These are phyloP conservation scores for Mythimna lalbum DNA, from an alignment of 2,888 invertebrate genomes.

Conservation along the genomic window DNA sequence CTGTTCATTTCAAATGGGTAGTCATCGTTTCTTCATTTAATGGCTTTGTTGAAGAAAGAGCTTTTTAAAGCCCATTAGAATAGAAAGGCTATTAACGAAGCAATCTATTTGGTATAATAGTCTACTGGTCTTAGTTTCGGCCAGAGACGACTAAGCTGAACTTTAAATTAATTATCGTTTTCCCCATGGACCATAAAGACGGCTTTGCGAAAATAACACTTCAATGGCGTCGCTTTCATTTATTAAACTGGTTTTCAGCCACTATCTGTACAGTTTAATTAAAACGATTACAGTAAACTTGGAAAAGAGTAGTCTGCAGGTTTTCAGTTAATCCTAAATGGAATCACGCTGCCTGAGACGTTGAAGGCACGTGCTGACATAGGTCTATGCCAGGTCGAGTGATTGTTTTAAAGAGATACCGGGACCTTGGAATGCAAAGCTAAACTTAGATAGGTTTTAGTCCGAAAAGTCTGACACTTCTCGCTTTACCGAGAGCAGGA, in stretches of 20 bases:
- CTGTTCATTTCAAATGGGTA: conserved; percentile 7
- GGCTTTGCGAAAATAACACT: conserved; percentile 20
- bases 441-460: no score
- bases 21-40: conserved; percentile 8
- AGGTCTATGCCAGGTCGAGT: no score
- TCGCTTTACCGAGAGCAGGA: neutral
- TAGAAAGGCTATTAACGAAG: conserved; percentile 27
- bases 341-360: no score
- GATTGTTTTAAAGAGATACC: no score
- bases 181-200: conserved; percentile 26
- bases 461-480: no score
- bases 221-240: conserved; percentile 20
- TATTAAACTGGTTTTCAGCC: conserved; percentile 18
- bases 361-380: no score
- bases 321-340: neutral
- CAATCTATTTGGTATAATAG: conserved; percentile 31
- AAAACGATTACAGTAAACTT: conserved; percentile 5
- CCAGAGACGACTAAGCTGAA: conserved; percentile 16
- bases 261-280: conserved; percentile 9
- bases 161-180: conserved; percentile 41
- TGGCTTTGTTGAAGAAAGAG: conserved; percentile 4
- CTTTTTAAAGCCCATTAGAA: conserved; percentile 13
- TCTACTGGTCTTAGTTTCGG: conserved; percentile 26
- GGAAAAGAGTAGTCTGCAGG: neutral
- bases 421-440: no score